These are phyloP conservation scores for Nasonia giraulti DNA, from an alignment of 1,140 invertebrate genomes.

Conservation along the genomic window DNA sequence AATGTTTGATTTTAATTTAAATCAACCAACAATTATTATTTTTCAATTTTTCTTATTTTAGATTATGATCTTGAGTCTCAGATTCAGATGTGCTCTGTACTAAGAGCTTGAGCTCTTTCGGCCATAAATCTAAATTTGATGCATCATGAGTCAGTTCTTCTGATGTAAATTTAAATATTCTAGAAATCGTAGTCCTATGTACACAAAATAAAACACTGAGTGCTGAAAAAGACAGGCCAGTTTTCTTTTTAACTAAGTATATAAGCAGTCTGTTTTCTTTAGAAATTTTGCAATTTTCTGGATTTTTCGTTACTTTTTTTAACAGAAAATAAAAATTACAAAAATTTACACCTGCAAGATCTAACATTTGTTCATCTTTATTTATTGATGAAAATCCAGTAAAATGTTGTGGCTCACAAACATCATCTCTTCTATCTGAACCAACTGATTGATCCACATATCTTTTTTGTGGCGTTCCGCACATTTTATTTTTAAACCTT, in stretches of 20 bases:
- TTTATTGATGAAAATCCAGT: constrained; percentile 28
- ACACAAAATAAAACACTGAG: constrained; percentile 46
- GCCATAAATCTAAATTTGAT: constrained; percentile 53
- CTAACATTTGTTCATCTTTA: constrained; percentile 43
- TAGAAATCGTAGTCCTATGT: constrained; percentile 43
- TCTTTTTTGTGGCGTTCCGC: neutral
- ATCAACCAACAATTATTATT: too few relatives aligned
- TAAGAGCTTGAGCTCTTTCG: neutral
- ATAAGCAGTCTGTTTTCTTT: constrained; percentile 51
- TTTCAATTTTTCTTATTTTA: too few relatives aligned
- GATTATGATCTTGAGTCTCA: too few relatives aligned
- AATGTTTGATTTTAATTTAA: too few relatives aligned
- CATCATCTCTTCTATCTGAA: too few relatives aligned
- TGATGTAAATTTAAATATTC: constrained; percentile 44
- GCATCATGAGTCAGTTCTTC: constrained; percentile 25
- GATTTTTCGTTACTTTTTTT: constrained; percentile 7
- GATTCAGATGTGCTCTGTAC: too few relatives aligned
- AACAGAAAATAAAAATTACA: constrained; percentile 43
- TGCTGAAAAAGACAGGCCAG: constrained; percentile 45
- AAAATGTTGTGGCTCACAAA: constrained; percentile 14
- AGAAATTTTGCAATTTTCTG: constrained; percentile 39
- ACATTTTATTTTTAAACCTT: constrained; percentile 4
- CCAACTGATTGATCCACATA: too few relatives aligned
- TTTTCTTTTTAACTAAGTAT: constrained; percentile 54
- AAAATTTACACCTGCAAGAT: constrained; percentile 35